Base-by-base conservation (phyloP, 1,140 invertebrate genomes). In the Probaryconus sp. region DNA sequence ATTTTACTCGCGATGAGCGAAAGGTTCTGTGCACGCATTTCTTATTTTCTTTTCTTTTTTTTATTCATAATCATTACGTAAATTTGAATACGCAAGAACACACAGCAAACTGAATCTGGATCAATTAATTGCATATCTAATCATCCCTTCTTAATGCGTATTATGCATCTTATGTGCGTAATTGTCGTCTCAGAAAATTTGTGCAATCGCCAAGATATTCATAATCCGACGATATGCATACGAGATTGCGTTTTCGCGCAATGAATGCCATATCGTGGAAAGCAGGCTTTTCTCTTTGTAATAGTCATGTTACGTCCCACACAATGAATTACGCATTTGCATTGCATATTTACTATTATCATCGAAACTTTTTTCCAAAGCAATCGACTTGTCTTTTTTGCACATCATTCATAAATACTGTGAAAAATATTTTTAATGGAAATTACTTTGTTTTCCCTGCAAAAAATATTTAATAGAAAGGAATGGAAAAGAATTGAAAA, bases 1-100 rank as follows among this genome's bases (percentile, higher is more conserved):
- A 60, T 37, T 37, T 61, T 61, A 48, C 43, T 61, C 30, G 13
- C 53, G 43, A 61, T 48, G 56, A 48, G 43, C 43, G 56, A 61
- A 61, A 48, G 43, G 42, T 17, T 14, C 1, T 13, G 18, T 14
- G 28, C 7, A 24, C 21, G 21, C n/a, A n/a, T n/a, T 24, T 7
- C 21, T 24, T 3, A 7, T 24, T 61, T 47, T 38, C 33, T 28
- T 26, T 10, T 42, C n/a, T 30, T 30, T 42, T 4, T 24, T 61
- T 48, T 24, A 24, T 45, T 45, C 56, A 61, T 61, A 48, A 48
- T 20, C 21, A 2, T 48, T 37, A 28, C 31, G 30, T 40, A 48
- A 60, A 48, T 30, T 18, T 11, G 21, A 13, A 30, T 11, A 11
- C 5, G 30, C 2, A 45, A 10, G 11, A 33, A 50, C 30, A 9